Evolutionary conservation across 2,888 invertebrate species (phyloP).

Genomic region (Athripsodes cinereus): DNA sequence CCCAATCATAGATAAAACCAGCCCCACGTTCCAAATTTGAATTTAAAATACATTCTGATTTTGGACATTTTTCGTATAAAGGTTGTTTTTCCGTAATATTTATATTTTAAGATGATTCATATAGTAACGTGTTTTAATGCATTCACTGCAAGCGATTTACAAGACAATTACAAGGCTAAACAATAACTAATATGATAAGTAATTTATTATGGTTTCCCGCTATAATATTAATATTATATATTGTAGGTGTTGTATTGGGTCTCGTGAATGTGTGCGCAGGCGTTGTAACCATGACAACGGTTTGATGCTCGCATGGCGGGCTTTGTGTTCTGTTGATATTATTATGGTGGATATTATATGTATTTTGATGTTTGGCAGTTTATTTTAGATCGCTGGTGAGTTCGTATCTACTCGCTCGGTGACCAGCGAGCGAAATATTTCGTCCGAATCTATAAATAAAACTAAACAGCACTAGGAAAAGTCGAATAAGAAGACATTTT

Average conservation of each 20-base stretch:
- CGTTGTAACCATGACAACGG: constrained; percentile 17
- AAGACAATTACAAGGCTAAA: not conserved
- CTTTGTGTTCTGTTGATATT: not conserved
- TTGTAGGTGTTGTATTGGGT: not conserved
- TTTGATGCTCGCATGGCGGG: constrained; percentile 8
- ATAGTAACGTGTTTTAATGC: not conserved
- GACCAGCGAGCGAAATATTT: not conserved
- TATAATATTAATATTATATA: not conserved
- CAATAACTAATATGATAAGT: not conserved
- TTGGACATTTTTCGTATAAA: no score
- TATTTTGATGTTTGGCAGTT: constrained; percentile 2
- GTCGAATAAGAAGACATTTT: no score
- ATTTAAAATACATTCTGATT: no score
- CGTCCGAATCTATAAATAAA: not conserved
- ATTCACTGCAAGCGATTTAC: no score
- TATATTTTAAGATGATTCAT: not conserved
- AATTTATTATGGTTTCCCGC: not conserved
- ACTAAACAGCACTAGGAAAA: not conserved
- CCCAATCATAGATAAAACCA: no score
- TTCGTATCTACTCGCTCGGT: not conserved
- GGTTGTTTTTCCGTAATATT: no score
- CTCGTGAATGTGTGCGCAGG: constrained; percentile 12
- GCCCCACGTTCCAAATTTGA: no score
- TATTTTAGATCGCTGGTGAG: not conserved
- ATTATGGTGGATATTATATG: not conserved